phyloP scores from a whole-genome alignment of 2,888 invertebrate species.

The Helicoverpa assulta region DNA sequence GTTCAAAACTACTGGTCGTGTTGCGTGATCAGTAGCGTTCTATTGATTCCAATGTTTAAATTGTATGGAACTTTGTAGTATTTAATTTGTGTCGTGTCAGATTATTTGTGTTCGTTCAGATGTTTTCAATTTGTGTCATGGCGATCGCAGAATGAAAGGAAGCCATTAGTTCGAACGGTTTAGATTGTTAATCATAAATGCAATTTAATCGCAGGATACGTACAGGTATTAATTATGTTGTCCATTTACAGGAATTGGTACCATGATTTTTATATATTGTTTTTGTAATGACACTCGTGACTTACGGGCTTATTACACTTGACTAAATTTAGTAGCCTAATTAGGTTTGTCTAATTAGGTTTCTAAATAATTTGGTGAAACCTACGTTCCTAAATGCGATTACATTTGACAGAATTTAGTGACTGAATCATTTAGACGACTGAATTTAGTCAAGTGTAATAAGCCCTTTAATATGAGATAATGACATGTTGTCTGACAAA shows the following conservation, averaged over 20 bases:
- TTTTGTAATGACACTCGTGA: background rate
- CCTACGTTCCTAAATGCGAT: no score
- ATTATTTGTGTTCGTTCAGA: slow-evolving; percentile 15
- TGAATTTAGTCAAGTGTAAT: no score
- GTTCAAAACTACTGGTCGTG: slow-evolving; percentile 20
- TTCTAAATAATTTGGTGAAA: no score
- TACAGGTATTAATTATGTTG: slow-evolving; percentile 18
- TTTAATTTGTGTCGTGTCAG: slow-evolving; percentile 32
- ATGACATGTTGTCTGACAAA: background rate
- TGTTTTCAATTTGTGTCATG: slow-evolving; percentile 42
- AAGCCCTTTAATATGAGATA: background rate
- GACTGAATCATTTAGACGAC: no score
- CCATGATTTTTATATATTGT: background rate
- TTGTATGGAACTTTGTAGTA: slow-evolving; percentile 18
- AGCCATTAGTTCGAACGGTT: slow-evolving; percentile 26
- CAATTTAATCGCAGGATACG: slow-evolving; percentile 29
- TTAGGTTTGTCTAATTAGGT: no score
- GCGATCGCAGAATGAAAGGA: slow-evolving; percentile 26
- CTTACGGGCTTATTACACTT: no score
- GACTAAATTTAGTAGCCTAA: no score
- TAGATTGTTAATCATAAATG: slow-evolving; percentile 22
- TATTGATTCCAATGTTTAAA: slow-evolving; percentile 11
- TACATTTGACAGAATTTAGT: no score
- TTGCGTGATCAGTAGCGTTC: slow-evolving; percentile 47
- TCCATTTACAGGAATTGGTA: background rate